phyloP scores from a whole-genome alignment of 2,113 vertebrate genomes.

The Sturnira hondurensis region DNA sequence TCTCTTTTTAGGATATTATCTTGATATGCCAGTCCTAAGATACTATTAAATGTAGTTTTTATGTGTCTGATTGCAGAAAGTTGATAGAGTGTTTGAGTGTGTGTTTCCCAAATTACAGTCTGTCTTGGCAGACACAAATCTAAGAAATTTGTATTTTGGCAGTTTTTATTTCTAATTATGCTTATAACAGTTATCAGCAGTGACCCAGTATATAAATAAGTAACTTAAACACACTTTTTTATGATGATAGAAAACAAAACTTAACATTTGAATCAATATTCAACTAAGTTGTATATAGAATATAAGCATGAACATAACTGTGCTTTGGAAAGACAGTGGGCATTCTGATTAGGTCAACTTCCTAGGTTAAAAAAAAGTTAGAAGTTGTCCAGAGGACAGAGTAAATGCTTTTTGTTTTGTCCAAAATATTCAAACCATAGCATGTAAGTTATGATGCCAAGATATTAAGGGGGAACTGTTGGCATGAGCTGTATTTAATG shows the following conservation, averaged over 20 bases:
- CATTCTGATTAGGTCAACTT: neutral
- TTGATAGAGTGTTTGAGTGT: neutral
- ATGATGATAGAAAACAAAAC: neutral
- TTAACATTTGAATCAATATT: conserved; percentile 4
- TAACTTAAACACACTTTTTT: neutral
- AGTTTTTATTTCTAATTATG: neutral
- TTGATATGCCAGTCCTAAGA: neutral
- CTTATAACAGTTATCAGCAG: neutral
- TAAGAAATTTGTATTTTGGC: neutral
- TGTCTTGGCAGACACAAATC: neutral
- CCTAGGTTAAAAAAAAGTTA: neutral
- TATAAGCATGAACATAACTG: neutral
- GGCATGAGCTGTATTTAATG: neutral
- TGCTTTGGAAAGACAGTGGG: neutral
- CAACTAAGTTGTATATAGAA: neutral
- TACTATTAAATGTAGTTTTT: conserved; percentile 20
- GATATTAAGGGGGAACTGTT: neutral
- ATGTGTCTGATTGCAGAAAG: neutral
- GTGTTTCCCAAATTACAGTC: neutral
- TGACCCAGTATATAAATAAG: neutral
- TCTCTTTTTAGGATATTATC: neutral
- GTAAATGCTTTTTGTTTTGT: neutral
- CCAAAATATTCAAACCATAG: neutral
- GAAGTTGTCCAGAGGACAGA: neutral
- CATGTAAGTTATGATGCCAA: neutral